Conservation (phyloP, 1,140 invertebrate genomes). For the Chironomus striatipennis region DNA sequence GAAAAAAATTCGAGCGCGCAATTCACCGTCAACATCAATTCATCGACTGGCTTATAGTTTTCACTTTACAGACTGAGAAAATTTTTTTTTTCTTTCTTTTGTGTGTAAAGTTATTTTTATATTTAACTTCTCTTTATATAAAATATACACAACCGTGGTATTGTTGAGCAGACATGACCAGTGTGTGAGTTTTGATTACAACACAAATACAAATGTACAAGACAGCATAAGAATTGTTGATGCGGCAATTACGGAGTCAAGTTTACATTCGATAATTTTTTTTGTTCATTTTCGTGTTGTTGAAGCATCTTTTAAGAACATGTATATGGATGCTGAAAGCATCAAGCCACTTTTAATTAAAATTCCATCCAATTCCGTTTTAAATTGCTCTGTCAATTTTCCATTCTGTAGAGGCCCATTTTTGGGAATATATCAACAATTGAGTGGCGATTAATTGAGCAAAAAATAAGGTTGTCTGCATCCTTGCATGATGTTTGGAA, state of each 20-base stretch:
- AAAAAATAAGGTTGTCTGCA: too few species aligned
- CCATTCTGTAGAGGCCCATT: too few species aligned
- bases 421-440: too few species aligned
- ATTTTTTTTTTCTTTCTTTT: background rate
- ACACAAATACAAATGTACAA: background rate
- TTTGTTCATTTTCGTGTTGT: background rate
- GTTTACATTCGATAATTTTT: background rate
- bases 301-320: background rate
- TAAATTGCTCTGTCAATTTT: background rate
- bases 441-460: too few species aligned
- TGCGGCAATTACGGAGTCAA: background rate
- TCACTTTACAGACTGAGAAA: conserved; percentile 5
- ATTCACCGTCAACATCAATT: background rate
- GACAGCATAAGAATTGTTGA: background rate
- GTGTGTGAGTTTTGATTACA: conserved; percentile 2
- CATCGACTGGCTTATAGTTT: conserved; percentile 12
- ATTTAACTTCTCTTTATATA: background rate
- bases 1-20: conserved; percentile 8
- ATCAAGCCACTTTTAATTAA: conserved; percentile 3
- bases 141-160: background rate
- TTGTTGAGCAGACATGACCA: background rate
- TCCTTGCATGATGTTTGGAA: too few species aligned
- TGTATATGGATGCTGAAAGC: background rate
- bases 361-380: conserved; percentile 1
- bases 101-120: conserved; percentile 14